A percentile compares a stretch with the other conserved stretches of the same genome.
Evolutionary conservation across 2,888 invertebrate genomes (phyloP).

Genomic region (Papilio demoleus): DNA sequence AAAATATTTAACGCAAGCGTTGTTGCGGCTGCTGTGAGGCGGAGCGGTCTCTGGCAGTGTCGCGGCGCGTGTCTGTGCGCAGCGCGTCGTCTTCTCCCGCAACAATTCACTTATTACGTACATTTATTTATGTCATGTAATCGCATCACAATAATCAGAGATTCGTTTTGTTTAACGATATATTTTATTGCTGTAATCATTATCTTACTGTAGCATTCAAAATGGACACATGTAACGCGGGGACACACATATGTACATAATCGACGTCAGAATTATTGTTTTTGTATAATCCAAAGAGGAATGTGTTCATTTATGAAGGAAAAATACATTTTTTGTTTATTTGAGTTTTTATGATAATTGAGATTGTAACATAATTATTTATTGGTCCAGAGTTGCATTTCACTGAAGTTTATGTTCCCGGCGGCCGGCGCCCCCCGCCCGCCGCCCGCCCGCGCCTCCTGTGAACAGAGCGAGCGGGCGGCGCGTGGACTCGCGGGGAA

Average conservation of each 20-base stretch:
- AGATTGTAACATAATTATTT: conserved; percentile 75
- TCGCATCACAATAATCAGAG: conserved; percentile 29
- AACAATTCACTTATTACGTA: conserved; percentile 15
- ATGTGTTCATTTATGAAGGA: conserved; percentile 76
- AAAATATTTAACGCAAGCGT: too few relatives aligned
- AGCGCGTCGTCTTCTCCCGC: conserved; percentile 8
- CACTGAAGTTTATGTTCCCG: conserved; percentile 53
- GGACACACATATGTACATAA: conserved; percentile 56
- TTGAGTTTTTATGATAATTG: conserved; percentile 55
- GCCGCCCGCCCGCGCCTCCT: too few relatives aligned
- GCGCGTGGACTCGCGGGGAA: not conserved
- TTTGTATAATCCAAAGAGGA: conserved; percentile 72
- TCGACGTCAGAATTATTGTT: conserved; percentile 63
- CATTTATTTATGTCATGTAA: conserved; percentile 9
- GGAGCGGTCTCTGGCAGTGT: not conserved
- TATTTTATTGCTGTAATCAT: conserved; percentile 55
- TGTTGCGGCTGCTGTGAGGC: not conserved
- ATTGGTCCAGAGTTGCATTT: conserved; percentile 80
- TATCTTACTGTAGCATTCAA: conserved; percentile 46
- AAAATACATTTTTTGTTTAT: conserved; percentile 61
- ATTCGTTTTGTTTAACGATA: conserved; percentile 46
- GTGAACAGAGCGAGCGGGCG: too few relatives aligned
- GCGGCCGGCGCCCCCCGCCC: not conserved
- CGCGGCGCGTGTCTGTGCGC: not conserved
- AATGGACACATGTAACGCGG: conserved; percentile 56